phyloP scores from a whole-genome alignment of 1,140 invertebrate genomes.

The Drosophila burlai region DNA sequence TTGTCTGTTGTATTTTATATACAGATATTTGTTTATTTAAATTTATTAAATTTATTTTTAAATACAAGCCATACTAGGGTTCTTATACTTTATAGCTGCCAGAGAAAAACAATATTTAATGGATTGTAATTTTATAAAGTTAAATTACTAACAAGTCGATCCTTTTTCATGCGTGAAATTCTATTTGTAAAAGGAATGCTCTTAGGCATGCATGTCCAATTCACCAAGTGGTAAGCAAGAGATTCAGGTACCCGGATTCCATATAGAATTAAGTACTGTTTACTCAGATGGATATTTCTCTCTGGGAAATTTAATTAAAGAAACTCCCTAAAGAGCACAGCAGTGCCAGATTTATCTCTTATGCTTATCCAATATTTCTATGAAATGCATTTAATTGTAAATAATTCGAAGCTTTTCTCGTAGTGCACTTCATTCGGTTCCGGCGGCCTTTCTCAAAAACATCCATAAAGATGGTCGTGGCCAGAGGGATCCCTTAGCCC shows the following conservation, averaged over 20 bases:
- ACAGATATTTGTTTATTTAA: not conserved
- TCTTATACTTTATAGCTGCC: not conserved
- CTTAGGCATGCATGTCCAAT: not conserved
- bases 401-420: not conserved
- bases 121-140: too few relatives aligned
- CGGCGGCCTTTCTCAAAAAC: constrained; percentile 31
- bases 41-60: not conserved
- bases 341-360: too few relatives aligned
- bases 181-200: not conserved
- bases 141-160: not conserved
- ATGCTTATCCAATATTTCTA: too few relatives aligned
- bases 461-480: constrained; percentile 23
- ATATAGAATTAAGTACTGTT: not conserved
- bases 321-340: too few relatives aligned
- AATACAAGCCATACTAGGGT: not conserved
- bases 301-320: not conserved
- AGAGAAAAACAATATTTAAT: not conserved
- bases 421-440: not conserved
- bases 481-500: constrained; percentile 13
- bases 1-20: not conserved
- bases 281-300: not conserved
- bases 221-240: not conserved
- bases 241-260: not conserved
- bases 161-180: not conserved
- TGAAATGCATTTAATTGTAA: not conserved